These are phyloP conservation scores for Rhinolophus ferrumequinum DNA, from an alignment of 2,113 vertebrate species.

Conservation along the genomic window DNA sequence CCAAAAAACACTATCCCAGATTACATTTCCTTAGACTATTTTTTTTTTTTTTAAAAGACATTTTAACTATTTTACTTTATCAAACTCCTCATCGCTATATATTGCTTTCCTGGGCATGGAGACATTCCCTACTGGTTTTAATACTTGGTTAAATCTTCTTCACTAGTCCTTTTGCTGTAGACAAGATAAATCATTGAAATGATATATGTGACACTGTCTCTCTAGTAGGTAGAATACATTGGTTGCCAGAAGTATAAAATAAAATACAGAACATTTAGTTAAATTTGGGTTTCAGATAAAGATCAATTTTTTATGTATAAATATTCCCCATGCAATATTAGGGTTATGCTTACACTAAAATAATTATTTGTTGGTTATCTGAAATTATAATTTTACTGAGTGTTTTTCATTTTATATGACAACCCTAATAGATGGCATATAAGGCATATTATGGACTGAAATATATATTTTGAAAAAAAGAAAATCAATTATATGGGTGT, in stretches of 20 bases:
- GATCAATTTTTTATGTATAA: background rate
- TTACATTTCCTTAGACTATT: background rate
- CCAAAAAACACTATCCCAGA: background rate
- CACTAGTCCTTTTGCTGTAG: background rate
- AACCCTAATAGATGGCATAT: background rate
- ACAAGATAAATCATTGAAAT: background rate
- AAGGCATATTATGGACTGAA: background rate
- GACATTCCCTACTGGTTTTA: background rate
- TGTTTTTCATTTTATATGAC: background rate
- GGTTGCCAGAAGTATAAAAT: background rate
- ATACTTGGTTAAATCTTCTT: background rate
- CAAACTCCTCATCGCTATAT: background rate
- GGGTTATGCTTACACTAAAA: background rate
- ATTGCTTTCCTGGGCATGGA: background rate
- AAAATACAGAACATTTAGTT: background rate
- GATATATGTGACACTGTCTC: background rate
- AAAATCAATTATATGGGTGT: background rate
- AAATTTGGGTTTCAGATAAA: background rate
- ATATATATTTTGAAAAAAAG: background rate
- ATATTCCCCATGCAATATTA: background rate
- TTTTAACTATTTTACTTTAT: background rate
- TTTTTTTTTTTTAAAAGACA: background rate
- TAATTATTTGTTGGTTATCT: background rate
- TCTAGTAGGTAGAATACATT: background rate
- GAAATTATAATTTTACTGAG: background rate